Conservation (phyloP, 2,888 invertebrate species). For the Phyllotreta striolata region DNA sequence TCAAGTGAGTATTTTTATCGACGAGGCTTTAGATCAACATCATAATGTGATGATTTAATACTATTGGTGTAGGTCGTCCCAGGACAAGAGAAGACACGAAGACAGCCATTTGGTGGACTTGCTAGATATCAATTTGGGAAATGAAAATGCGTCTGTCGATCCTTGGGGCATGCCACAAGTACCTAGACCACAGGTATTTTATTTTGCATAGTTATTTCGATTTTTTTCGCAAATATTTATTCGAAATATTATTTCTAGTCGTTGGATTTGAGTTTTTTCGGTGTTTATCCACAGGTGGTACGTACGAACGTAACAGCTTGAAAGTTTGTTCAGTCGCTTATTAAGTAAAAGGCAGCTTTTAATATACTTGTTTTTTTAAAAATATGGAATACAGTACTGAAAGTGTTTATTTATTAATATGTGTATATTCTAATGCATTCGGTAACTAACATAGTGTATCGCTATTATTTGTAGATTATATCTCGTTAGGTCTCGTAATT, state of each 20-base stretch:
- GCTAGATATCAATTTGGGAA: slow-evolving; percentile 80
- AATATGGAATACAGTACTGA: too few relatives aligned
- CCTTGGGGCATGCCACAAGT: slow-evolving; percentile 77
- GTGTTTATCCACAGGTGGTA: slow-evolving; percentile 47
- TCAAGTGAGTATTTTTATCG: slow-evolving; percentile 68
- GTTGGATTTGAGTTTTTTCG: slow-evolving; percentile 50
- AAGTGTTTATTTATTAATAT: too few relatives aligned
- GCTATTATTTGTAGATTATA: too few relatives aligned
- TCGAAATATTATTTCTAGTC: slow-evolving; percentile 45
- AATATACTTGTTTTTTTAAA: too few relatives aligned
- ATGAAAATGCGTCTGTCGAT: slow-evolving; percentile 67
- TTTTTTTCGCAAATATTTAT: slow-evolving; percentile 3
- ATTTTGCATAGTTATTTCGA: not conserved
- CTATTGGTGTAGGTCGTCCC: slow-evolving; percentile 16
- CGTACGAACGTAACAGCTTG: slow-evolving; percentile 34
- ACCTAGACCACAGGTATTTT: slow-evolving; percentile 67
- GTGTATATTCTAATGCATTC: too few relatives aligned
- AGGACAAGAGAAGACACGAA: slow-evolving; percentile 45
- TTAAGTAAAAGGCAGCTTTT: too few relatives aligned
- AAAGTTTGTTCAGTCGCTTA: not conserved
- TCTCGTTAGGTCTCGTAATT: too few relatives aligned
- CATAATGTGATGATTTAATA: slow-evolving; percentile 1
- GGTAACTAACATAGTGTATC: not conserved
- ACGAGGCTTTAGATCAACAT: not conserved
- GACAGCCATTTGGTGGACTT: slow-evolving; percentile 81